These are phyloP conservation scores for Macrochelys suwanniensis DNA, from an alignment of 2,797 vertebrate genomes.

Conservation along the genomic window DNA sequence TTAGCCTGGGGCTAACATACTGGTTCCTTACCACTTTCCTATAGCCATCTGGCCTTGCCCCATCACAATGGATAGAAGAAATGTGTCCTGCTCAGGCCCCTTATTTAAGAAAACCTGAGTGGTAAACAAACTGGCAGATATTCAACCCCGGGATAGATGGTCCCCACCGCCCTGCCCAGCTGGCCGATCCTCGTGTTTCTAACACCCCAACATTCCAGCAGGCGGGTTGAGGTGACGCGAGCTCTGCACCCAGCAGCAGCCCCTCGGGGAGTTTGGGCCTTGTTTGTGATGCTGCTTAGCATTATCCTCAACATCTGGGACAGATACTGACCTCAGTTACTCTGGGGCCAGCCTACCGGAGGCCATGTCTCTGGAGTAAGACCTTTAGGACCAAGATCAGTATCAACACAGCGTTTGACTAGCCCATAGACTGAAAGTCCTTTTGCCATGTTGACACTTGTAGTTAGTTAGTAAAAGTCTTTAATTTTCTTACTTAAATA, in stretches of 20 bases:
- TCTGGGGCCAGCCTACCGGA: no score
- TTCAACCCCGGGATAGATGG: rapidly evolving
- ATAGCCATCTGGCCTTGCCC: no score
- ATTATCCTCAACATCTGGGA: background rate
- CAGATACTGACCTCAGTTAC: background rate
- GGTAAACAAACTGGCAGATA: rapidly evolving
- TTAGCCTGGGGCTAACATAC: no score
- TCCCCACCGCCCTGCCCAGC: rapidly evolving
- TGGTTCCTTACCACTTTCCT: no score
- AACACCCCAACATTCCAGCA: background rate
- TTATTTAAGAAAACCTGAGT: rapidly evolving
- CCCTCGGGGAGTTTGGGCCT: background rate
- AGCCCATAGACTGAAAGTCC: background rate
- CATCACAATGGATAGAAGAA: background rate
- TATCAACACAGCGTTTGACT: background rate
- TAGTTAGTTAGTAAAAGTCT: background rate
- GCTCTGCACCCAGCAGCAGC: background rate
- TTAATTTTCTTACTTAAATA: background rate
- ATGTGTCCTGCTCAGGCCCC: rapidly evolving
- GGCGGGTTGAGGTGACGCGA: background rate
- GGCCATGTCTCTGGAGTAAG: background rate
- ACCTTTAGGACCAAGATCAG: background rate
- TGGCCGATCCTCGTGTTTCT: rapidly evolving
- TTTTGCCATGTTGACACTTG: background rate
- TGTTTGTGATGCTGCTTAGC: background rate